Conservation (phyloP, 2,113 vertebrate genomes). For the Ardeotis arabs region DNA sequence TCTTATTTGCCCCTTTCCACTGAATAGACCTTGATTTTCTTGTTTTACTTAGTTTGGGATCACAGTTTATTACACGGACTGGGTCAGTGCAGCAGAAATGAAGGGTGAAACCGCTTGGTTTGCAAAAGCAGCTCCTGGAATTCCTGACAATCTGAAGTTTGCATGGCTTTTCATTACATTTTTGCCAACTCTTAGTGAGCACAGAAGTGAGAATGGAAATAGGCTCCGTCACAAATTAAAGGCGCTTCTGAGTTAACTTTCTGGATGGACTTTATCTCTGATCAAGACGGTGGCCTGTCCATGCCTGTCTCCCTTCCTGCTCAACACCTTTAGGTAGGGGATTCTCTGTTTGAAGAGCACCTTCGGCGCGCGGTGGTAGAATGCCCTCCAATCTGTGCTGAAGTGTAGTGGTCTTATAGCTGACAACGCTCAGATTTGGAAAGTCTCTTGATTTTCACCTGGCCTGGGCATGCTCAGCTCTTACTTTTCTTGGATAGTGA, state of each 20-base stretch:
- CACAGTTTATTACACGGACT: not conserved
- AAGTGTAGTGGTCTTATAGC: rapidly evolving
- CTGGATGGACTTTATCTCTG: not conserved
- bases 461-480: not conserved
- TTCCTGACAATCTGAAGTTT: not conserved
- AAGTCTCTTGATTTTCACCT: not conserved
- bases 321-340: not conserved
- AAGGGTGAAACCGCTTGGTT: not conserved
- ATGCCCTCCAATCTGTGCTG: not conserved
- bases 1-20: not conserved
- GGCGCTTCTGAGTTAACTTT: not conserved
- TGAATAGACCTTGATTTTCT: not conserved
- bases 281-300: not conserved
- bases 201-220: not conserved
- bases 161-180: not conserved
- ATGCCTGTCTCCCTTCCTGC: not conserved
- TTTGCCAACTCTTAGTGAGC: not conserved
- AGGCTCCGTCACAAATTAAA: not conserved
- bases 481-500: not conserved
- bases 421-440: too few species aligned
- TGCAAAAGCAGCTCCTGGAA: not conserved
- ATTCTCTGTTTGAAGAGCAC: not conserved
- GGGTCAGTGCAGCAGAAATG: not conserved
- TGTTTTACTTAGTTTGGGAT: not conserved
- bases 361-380: not conserved